Conservation (phyloP, 2,113 vertebrate genomes). For the Phalacrocorax aristotelis region DNA sequence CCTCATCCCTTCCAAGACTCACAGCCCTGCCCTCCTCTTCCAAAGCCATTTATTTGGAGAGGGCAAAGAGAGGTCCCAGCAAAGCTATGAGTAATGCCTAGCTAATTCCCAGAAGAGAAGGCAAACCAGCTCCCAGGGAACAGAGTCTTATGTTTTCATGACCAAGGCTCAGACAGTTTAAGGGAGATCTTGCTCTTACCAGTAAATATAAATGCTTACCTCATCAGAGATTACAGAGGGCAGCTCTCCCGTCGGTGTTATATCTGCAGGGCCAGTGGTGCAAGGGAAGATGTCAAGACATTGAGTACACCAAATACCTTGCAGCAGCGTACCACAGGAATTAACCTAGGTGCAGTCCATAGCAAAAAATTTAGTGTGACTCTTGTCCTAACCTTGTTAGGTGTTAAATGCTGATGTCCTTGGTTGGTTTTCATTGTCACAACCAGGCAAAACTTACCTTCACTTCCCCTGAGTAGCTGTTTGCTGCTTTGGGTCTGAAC, state of each 20-base stretch:
- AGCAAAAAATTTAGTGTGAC: not conserved
- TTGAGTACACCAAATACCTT: not conserved
- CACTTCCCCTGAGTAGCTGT: not conserved
- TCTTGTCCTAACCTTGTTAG: not conserved
- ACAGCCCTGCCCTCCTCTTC: not conserved
- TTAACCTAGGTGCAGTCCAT: not conserved
- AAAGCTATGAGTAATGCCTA: slow-evolving; percentile 32
- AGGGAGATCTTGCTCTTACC: not conserved
- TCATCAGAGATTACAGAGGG: not conserved
- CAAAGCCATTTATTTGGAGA: not conserved
- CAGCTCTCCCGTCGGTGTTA: not conserved
- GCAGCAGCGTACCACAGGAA: not conserved
- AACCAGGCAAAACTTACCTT: not conserved
- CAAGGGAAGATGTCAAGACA: not conserved
- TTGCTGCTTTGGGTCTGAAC: not conserved
- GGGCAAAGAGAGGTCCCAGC: not conserved
- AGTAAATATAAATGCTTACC: not conserved
- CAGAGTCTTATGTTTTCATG: not conserved
- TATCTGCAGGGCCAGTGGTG: not conserved
- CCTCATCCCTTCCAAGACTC: not conserved
- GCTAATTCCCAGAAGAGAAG: not conserved
- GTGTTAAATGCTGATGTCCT: not conserved
- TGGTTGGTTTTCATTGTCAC: not conserved
- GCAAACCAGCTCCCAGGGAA: not conserved
- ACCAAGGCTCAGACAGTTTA: not conserved